phyloP scores from a whole-genome alignment of 2,113 vertebrate genomes.

The Paracanthobrama guichenoti region DNA sequence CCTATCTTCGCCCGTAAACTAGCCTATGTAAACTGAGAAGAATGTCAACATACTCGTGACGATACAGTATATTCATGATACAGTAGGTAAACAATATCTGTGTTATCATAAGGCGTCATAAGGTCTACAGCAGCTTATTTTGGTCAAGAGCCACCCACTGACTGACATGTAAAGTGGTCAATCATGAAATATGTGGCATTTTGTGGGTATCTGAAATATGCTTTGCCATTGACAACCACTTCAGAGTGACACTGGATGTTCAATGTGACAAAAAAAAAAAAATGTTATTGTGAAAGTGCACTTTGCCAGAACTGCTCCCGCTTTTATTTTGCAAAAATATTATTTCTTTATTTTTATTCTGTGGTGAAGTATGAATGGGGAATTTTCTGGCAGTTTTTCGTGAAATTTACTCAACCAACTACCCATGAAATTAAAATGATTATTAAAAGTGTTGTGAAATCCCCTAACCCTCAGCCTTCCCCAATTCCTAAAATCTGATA shows the following conservation, averaged over 20 bases:
- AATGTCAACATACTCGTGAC: not conserved
- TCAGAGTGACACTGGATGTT: not conserved
- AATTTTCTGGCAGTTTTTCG: not conserved
- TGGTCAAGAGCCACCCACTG: not conserved
- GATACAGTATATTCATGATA: not conserved
- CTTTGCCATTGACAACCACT: not conserved
- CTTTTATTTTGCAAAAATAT: not conserved
- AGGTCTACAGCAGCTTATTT: not conserved
- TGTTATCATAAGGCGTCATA: not conserved
- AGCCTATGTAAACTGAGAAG: not conserved
- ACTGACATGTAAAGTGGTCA: not conserved
- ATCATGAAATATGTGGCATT: not conserved
- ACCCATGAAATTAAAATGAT: constrained; percentile 2
- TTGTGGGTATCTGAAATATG: not conserved
- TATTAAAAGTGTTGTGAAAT: not conserved
- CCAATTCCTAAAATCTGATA: not conserved
- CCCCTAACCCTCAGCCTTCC: not conserved
- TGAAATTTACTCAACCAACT: not conserved
- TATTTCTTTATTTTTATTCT: not conserved
- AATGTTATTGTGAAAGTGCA: not conserved
- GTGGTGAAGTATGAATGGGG: not conserved
- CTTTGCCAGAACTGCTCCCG: not conserved
- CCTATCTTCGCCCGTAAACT: not conserved
- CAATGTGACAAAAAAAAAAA: not conserved
- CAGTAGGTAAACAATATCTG: not conserved